Evolutionary conservation across 1,140 invertebrate genomes (phyloP), one percentile per base, ranked within the genome.

Genomic region (Yoshiicerus persimilis): DNA sequence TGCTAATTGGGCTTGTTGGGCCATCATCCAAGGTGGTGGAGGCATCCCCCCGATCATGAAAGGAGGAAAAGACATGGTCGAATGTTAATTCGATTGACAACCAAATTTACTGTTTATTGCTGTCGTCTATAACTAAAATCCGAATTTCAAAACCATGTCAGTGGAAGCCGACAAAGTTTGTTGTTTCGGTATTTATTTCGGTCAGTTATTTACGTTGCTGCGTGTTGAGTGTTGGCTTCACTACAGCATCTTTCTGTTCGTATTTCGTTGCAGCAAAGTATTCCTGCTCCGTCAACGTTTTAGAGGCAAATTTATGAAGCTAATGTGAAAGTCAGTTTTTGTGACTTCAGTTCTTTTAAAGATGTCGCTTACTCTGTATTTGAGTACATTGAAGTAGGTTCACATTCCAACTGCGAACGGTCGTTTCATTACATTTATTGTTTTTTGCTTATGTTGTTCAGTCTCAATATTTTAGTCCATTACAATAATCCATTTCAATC

Each of bases 31-130:
- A 27, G 84, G 39, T 16, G 84, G 84, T 11, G 84, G 84, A 2
- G 84, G 34, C 84, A 86, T 47, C 4, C 84, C 39, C n/a, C 84
- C 39, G 84, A 86, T 64, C 84, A 86, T 56, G 30, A 56, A 86
- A 39, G 84, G 84, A 25, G 84, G 84, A 39, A 64, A 16, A 38
- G 77, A 83, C 77, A 83, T 83, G 2, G 8, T 30, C 13, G 4
- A 2, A 10, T 4, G 0, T 70, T 27, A n/a, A n/a, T n/a, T n/a
- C n/a, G n/a, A n/a, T n/a, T 56, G 2, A n/a, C 16, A 1, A 56
- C 3, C 4, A 56, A 1, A 5, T 16, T 47, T 20, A 56, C 20
- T 56, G 47, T 6, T n/a, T n/a, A n/a, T 20, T 5, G n/a, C 47
- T 56, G 47, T 56, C 47, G 6, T 5, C 8, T 16, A 5, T 56